A percentile compares a stretch with the other conserved stretches of the same genome.
Conservation (phyloP, 1,140 invertebrate genomes). For the Aphelenchoides avenae region DNA sequence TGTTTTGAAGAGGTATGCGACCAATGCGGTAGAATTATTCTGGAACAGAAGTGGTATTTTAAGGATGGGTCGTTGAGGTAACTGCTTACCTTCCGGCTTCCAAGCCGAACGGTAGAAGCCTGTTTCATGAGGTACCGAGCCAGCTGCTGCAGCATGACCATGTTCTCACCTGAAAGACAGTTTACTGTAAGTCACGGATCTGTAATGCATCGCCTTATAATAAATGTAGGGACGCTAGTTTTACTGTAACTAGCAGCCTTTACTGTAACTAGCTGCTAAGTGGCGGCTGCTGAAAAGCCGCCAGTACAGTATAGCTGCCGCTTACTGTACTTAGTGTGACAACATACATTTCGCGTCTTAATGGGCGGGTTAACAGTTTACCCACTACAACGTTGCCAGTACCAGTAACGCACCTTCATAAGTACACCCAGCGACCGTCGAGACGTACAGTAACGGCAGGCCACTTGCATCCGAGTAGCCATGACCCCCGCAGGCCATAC, state of each 20-base stretch:
- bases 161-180: slow-evolving; percentile 92
- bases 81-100: background rate
- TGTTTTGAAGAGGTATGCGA: slow-evolving; percentile 44
- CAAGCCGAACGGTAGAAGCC: slow-evolving; percentile 9
- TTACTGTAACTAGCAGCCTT: too few species aligned
- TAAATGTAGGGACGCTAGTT: too few species aligned
- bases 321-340: too few species aligned
- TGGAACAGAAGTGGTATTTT: slow-evolving; percentile 16
- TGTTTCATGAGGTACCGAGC: slow-evolving; percentile 66
- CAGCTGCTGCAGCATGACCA: slow-evolving; percentile 72
- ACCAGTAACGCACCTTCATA: background rate
- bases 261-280: slow-evolving; percentile 71
- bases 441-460: slow-evolving; percentile 75
- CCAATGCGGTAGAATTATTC: background rate
- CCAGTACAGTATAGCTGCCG: too few species aligned
- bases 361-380: too few species aligned
- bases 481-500: slow-evolving; percentile 83
- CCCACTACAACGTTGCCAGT: background rate
- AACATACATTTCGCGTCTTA: too few species aligned
- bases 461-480: slow-evolving; percentile 78
- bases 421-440: slow-evolving; percentile 68
- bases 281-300: background rate
- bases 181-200: slow-evolving; percentile 64
- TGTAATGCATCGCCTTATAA: too few species aligned
- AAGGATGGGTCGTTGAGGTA: slow-evolving; percentile 1